These are phyloP conservation scores for Limnephilus marmoratus DNA, from an alignment of 2,888 invertebrate species.

Conservation along the genomic window DNA sequence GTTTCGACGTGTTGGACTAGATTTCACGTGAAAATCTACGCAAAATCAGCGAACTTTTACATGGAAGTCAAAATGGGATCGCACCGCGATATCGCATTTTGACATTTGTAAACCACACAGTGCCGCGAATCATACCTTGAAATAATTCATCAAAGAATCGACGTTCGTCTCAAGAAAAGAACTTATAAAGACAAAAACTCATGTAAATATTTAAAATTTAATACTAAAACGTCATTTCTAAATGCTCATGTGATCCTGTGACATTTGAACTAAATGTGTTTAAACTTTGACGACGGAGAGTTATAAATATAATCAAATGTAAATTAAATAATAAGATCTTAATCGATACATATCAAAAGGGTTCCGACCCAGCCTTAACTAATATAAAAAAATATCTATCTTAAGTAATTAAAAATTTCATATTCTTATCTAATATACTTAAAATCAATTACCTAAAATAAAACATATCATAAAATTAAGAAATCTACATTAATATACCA, in stretches of 20 bases:
- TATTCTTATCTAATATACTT: background rate
- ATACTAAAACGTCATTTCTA: background rate
- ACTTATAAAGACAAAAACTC: background rate
- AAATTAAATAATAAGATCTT: slow-evolving; percentile 32
- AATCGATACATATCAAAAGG: slow-evolving; percentile 63
- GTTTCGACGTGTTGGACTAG: background rate
- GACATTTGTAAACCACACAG: slow-evolving; percentile 37
- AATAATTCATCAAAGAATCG: background rate
- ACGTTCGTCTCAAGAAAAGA: background rate
- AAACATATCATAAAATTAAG: background rate
- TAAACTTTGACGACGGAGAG: background rate
- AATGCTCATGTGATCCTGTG: slow-evolving; percentile 32
- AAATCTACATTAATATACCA: background rate
- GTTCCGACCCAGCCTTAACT: slow-evolving; percentile 60
- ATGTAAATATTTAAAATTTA: background rate
- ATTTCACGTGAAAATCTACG: background rate
- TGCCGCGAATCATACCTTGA: background rate
- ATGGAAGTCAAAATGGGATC: slow-evolving; percentile 31
- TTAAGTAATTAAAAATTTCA: background rate
- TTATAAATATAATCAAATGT: slow-evolving; percentile 47
- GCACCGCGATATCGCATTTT: slow-evolving; percentile 33
- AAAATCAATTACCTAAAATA: background rate
- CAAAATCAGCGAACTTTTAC: background rate
- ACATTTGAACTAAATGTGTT: slow-evolving; percentile 39
- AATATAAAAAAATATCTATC: background rate